Conservation (phyloP, 2,113 vertebrate species). For the Eretmochelys imbricata region DNA sequence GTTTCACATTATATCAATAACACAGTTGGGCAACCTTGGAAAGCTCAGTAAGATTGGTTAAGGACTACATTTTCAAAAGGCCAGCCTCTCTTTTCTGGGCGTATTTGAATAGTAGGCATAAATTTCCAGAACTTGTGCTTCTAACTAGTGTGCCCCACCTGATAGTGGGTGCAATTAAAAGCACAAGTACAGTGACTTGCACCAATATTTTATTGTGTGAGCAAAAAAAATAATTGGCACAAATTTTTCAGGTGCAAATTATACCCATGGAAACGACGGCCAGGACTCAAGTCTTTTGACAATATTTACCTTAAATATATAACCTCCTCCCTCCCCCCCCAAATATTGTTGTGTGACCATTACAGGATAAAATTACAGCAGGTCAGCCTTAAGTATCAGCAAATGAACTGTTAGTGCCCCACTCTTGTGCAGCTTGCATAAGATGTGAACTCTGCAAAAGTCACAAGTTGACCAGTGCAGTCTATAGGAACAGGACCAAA, state of each 20-base stretch:
- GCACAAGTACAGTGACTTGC: neutral
- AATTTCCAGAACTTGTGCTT: neutral
- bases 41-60: neutral
- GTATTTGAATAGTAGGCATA: neutral
- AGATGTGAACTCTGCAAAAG: neutral
- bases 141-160: neutral
- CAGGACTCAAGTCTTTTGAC: neutral
- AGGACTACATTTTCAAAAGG: neutral
- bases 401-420: neutral
- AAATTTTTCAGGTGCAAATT: neutral
- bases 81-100: neutral
- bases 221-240: neutral
- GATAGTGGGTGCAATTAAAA: neutral
- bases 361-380: rapidly evolving
- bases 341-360: neutral
- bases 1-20: neutral
- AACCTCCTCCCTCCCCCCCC: neutral
- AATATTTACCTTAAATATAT: neutral
- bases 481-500: neutral
- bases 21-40: neutral
- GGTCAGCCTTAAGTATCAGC: neutral
- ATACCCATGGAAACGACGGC: neutral
- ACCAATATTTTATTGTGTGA: neutral
- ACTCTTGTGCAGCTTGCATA: neutral
- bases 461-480: neutral